Base-by-base conservation (phyloP, 2,888 invertebrate genomes). In the Drosophila incognita region DNA sequence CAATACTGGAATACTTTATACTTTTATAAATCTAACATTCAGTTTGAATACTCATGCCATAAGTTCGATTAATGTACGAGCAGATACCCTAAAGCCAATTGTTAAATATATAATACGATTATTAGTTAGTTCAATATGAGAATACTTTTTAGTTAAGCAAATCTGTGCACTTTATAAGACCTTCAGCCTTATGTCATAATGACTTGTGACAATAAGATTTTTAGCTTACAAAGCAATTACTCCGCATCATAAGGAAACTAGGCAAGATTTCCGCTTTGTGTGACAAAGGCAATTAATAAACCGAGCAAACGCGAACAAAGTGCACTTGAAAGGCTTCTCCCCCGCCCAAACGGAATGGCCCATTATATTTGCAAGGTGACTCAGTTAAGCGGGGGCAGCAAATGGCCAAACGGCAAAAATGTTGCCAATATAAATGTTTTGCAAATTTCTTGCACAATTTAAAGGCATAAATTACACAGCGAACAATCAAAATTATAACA, bases 391-490 rank as follows among this genome's bases (percentile, higher is more conserved):
- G 63, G 56, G 81, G 49, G 58, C 54, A 56, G 42, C 52, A 42
- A 63, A 59, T 2, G 15, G 36, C 36, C 36, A 27, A 27, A 74
- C 0, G 8, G 58, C 46, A 40, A 61, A 48, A 62, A 46, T 66
- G 57, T 63, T 59, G 71, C 66, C 71, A 85, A 78, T 76, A 78
- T 76, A 82, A 82, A 85, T 81, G 73, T 54, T 82, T 78, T 76
- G 82, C 75, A 74, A 80, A 85, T 87, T 76, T 84, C 85, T 89
- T 86, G 89, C 85, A 84, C 82, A 86, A 87, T 68, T 87, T 62
- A 69, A 73, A 72, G 68, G 73, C 85, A 86, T 86, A 86, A 86
- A 86, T 86, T 82, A 87, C 87, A 71, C 5, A 53, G 58, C 53
- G 51, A 74, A 83, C 73, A 86, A 79, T 78, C 68, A 60, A 81